Percentiles rank a stretch among this genome's conserved stretches.
Conservation (phyloP, 2,797 vertebrate genomes). For the Sparidentex hasta region DNA sequence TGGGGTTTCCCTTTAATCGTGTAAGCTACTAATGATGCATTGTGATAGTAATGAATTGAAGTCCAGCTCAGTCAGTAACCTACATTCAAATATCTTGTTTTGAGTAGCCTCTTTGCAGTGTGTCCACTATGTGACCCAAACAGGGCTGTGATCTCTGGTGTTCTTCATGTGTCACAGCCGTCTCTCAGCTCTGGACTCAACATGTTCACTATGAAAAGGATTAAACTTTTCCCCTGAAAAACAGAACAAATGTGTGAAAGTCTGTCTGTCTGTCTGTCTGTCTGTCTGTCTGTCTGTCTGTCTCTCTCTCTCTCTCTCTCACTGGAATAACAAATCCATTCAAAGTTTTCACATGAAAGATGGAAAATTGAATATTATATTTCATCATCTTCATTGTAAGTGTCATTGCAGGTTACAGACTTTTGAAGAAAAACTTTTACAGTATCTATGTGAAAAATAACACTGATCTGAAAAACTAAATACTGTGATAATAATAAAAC, state of each 20-base stretch:
- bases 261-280: too few relatives aligned
- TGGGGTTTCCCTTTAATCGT: slow-evolving; percentile 15
- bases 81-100: slow-evolving; percentile 14
- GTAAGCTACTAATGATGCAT: slow-evolving; percentile 32
- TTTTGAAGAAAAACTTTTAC: too few relatives aligned
- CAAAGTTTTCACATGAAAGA: background rate
- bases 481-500: too few relatives aligned
- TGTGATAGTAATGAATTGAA: slow-evolving; percentile 36
- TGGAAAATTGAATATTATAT: background rate
- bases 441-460: too few relatives aligned
- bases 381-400: background rate
- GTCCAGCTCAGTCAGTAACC: slow-evolving; percentile 36
- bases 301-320: too few relatives aligned
- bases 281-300: too few relatives aligned
- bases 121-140: slow-evolving; percentile 26
- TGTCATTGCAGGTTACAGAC: background rate
- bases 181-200: slow-evolving; percentile 43
- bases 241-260: background rate
- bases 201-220: slow-evolving; percentile 51
- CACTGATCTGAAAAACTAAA: too few relatives aligned
- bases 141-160: slow-evolving; percentile 35
- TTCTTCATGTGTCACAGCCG: slow-evolving; percentile 36
- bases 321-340: too few relatives aligned
- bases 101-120: slow-evolving; percentile 30
- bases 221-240: slow-evolving; percentile 47